Conservation (phyloP, 2,113 vertebrate genomes). For the Ictalurus furcatus region DNA sequence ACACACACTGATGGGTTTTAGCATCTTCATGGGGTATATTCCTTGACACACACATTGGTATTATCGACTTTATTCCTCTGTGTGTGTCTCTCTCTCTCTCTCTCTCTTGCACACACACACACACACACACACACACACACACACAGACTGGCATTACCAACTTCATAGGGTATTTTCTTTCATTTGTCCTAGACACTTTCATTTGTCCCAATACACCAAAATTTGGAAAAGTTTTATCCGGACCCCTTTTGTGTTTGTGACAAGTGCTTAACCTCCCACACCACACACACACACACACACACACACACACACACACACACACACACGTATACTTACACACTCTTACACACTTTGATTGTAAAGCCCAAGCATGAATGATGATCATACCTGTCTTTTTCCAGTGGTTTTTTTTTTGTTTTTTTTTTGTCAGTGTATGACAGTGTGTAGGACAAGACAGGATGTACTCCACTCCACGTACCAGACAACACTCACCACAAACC, state of each 20-base stretch:
- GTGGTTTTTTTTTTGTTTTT: background rate
- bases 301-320: background rate
- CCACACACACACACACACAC: background rate
- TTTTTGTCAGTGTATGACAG: background rate
- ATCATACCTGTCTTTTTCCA: background rate
- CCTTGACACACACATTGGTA: background rate
- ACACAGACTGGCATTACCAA: background rate
- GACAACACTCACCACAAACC: slow-evolving; percentile 46
- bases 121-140: slow-evolving; percentile 14
- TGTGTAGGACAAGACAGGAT: slow-evolving; percentile 28
- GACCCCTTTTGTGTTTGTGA: background rate
- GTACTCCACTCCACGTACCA: background rate
- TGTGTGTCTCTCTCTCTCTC: background rate
- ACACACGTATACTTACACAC: background rate
- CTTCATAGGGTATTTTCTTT: background rate
- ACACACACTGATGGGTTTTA: background rate
- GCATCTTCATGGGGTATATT: background rate
- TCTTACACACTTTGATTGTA: background rate
- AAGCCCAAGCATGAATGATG: background rate
- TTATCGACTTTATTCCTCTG: background rate
- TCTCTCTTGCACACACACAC: background rate
- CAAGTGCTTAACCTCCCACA: background rate
- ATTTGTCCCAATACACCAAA: background rate
- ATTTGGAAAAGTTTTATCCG: background rate
- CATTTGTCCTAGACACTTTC: background rate